Evolutionary conservation across 2,888 invertebrate species (phyloP), one percentile per base, ranked within the genome.

Genomic region (Mechanitis messenoides): DNA sequence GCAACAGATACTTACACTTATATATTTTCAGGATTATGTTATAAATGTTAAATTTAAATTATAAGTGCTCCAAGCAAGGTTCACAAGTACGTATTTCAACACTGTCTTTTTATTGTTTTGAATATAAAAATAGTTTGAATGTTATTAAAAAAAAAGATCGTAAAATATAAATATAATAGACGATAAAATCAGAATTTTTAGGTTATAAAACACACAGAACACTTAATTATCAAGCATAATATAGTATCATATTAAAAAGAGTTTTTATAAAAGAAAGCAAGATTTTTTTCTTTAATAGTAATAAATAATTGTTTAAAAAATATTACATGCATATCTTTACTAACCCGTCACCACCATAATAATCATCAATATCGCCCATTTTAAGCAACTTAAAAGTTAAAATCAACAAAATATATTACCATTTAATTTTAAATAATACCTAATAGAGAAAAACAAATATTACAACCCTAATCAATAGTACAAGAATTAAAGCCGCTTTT

Each of bases 261-360:
- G 42, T 42, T 42, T 42, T 9, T 42, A 42, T 46, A 2, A 56
- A 31, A 56, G 45, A n/a, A 45, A 57, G 46, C 47, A 57, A 45
- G 50, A 50, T 31, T 28, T 31, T 50, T 9, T 31, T 6, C 28
- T 31, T 31, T 35, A 50, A 35, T 9, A 47, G 50, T 11, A 11
- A 53, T 47, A 56, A 45, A 45, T n/a, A 47, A 56, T 47, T 33
- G 42, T 42, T 61, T 33, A 58, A 65, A 65, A 57, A 63, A 64
- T 68, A 61, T 60, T 59, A 53, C 72, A 73, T 72, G 71, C 72
- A 69, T 61, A 59, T 67, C 71, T 73, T 73, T 86, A 88, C 88
- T 88, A 85, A 90, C 90, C 90, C 90, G 74, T 87, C 87, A 85
- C 87, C 87, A 72, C 85, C 86, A 77, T 81, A 84, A 83, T 81